Evolutionary conservation across 1,140 invertebrate species (phyloP).

Genomic region (Euura saliciscinereae): DNA sequence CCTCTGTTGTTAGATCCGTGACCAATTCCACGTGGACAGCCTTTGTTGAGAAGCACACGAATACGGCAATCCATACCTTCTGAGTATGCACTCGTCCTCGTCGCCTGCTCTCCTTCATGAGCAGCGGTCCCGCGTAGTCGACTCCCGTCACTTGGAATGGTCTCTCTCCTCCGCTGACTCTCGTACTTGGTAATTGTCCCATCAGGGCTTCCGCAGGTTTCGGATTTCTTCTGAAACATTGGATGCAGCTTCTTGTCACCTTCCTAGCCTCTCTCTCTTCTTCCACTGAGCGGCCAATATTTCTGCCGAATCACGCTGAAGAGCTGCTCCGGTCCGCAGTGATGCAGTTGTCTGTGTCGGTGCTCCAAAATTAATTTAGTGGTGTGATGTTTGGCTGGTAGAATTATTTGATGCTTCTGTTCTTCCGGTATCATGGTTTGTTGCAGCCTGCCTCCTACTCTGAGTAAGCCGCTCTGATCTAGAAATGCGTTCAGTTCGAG

Average conservation of each 20-base stretch:
- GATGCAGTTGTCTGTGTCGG: constrained; percentile 36
- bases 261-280: too few relatives aligned
- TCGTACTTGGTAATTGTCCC: constrained; percentile 35
- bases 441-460: constrained; percentile 28
- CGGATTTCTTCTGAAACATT: constrained; percentile 31
- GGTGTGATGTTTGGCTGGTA: constrained; percentile 22
- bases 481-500: constrained; percentile 20
- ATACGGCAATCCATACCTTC: constrained; percentile 34
- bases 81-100: constrained; percentile 26
- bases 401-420: constrained; percentile 26
- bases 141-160: constrained; percentile 45
- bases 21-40: constrained; percentile 31
- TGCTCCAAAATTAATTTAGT: constrained; percentile 34
- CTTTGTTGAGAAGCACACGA: constrained; percentile 30
- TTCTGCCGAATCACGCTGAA: constrained; percentile 24
- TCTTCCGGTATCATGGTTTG: constrained; percentile 18
- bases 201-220: constrained; percentile 30
- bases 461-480: constrained; percentile 19
- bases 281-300: constrained; percentile 36
- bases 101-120: constrained; percentile 23
- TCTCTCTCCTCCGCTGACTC: constrained; percentile 31
- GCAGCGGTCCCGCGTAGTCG: constrained; percentile 52
- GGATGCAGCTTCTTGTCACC: too few relatives aligned
- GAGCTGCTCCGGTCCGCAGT: constrained; percentile 40
- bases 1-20: constrained; percentile 25